These are phyloP conservation scores for Centruroides vittatus DNA, from an alignment of 1,140 invertebrate species.

Conservation along the genomic window DNA sequence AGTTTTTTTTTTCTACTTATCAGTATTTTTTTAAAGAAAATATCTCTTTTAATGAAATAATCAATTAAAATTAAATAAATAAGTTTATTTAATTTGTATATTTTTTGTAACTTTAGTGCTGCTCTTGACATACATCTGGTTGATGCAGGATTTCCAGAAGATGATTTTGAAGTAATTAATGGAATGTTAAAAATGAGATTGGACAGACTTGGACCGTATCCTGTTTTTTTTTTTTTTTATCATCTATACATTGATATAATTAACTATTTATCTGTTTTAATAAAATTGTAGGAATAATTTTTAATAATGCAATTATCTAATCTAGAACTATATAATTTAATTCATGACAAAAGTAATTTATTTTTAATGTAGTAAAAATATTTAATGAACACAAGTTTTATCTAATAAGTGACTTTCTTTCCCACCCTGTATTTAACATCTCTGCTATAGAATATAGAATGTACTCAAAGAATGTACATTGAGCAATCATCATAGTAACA, in stretches of 20 bases:
- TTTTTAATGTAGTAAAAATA: no score
- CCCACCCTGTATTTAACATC: no score
- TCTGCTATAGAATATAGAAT: no score
- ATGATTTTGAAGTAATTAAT: slow-evolving; percentile 71
- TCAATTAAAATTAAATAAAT: slow-evolving; percentile 6
- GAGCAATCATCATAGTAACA: no score
- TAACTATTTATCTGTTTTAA: no score
- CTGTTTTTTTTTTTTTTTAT: slow-evolving; percentile 18
- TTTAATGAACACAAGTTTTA: no score
- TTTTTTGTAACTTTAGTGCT: slow-evolving; percentile 37
- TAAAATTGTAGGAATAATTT: no score
- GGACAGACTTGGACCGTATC: slow-evolving; percentile 68
- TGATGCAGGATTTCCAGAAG: slow-evolving; percentile 76
- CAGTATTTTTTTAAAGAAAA: background rate
- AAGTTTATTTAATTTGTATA: background rate
- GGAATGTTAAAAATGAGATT: slow-evolving; percentile 69
- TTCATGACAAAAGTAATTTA: no score
- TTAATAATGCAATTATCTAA: no score
- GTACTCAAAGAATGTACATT: no score
- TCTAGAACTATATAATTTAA: no score
- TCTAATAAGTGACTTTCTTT: no score
- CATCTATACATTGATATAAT: background rate
- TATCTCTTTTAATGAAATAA: background rate
- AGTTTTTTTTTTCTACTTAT: background rate
- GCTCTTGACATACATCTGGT: slow-evolving; percentile 75